Conservation (phyloP, 2,113 vertebrate genomes). For the Vicugna pacos region DNA sequence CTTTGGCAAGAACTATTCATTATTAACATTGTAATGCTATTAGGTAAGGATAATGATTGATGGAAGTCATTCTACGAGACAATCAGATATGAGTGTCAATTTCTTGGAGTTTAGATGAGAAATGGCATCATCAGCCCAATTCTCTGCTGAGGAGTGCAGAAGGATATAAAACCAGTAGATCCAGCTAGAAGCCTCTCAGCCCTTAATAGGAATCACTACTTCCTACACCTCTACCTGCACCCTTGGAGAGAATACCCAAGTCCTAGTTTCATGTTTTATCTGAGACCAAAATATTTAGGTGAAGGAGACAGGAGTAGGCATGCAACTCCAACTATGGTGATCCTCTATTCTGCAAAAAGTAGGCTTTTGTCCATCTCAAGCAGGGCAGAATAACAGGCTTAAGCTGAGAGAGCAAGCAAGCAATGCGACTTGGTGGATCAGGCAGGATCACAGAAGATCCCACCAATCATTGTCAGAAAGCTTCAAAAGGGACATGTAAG, state of each 20-base stretch:
- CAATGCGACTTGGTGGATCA: neutral
- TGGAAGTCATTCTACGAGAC: constrained; percentile 69
- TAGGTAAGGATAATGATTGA: constrained; percentile 62
- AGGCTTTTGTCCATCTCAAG: neutral
- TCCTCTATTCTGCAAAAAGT: neutral
- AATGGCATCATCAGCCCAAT: constrained; percentile 55
- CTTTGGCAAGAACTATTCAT: constrained; percentile 64
- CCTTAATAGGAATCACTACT: neutral
- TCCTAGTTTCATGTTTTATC: constrained; percentile 15
- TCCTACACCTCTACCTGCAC: neutral
- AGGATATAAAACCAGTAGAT: constrained; percentile 4
- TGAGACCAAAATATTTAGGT: neutral
- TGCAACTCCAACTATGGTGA: neutral
- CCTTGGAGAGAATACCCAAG: neutral
- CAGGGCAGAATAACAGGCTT: neutral
- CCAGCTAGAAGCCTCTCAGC: neutral
- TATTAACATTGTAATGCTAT: constrained; percentile 68
- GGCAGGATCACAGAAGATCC: neutral
- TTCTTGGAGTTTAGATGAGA: constrained; percentile 62
- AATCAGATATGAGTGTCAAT: constrained; percentile 56
- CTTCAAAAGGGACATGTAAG: neutral
- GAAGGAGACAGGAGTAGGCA: neutral
- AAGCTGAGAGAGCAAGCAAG: neutral
- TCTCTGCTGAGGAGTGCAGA: constrained; percentile 41
- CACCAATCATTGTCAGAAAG: neutral